Evolutionary conservation across 2,797 vertebrate genomes (phyloP), one percentile per base, ranked within the genome.

Genomic region (Scyliorhinus canicula): DNA sequence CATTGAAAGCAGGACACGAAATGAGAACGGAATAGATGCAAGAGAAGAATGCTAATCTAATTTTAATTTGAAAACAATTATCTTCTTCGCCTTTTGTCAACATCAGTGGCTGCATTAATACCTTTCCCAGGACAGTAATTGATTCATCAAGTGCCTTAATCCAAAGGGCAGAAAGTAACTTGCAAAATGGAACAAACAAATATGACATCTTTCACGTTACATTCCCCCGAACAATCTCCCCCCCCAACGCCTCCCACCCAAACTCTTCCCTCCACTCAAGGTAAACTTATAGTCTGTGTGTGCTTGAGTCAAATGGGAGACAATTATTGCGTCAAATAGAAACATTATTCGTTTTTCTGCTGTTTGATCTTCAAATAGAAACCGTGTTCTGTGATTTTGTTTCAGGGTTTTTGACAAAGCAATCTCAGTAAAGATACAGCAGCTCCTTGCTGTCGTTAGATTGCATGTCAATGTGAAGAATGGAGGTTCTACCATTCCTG

Each of bases 321-420:
- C 55, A 90, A 60, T 90, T 90, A 90, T 57, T n/a, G 31, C 60
- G 86, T 60, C 86, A 90, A 90, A 52, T 60, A 19, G 86, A 90
- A 90, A 90, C 35, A 60, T 14, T 60, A 60, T 90, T 60, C 60
- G 35, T n/a, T 90, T 60, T 90, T 14, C 35, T 35, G 16, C 5
- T 90, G 55, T 60, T 90, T 60, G 86, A 21, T 90, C 21, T n/a
- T 60, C n/a, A n/a, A 90, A 60, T 90, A 55, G 31, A n/a, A 90
- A 55, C 40, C 35, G 86, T 60, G 55, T 35, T 35, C n/a, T n/a
- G 7, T 77, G 74, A 28, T 90, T 85, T 26, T 85, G n/a, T n/a
- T 57, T 19, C 35, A 55, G 31, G n/a, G 31, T 40, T 60, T 60
- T 90, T 90, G 86, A 90, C 86, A 90, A 90, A 31, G 35, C 35